These are phyloP conservation scores for Allophyes oxyacanthae DNA, from an alignment of 2,888 invertebrate genomes.

Conservation along the genomic window DNA sequence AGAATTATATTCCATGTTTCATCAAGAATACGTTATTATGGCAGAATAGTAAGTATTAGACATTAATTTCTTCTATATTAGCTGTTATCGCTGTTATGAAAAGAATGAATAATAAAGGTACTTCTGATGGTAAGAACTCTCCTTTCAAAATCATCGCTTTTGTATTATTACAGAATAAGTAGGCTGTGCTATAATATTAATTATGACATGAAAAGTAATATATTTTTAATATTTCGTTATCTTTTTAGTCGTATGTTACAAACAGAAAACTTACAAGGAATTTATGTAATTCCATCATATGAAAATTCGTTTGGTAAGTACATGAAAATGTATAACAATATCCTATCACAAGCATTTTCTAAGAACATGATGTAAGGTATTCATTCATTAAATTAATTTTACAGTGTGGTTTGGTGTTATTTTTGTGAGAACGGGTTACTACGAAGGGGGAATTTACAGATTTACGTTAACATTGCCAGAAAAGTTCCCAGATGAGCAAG, in stretches of 20 bases:
- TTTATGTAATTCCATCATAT: constrained; percentile 97
- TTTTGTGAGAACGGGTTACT: constrained; percentile 96
- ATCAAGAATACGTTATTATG: constrained; percentile 96
- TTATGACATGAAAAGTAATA: too few species aligned
- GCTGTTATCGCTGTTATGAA: too few species aligned
- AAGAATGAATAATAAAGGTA: too few species aligned
- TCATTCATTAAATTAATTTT: constrained; percentile 60
- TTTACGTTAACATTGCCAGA: constrained; percentile 96
- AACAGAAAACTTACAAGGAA: constrained; percentile 95
- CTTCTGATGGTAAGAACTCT: too few species aligned
- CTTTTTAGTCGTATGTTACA: constrained; percentile 94
- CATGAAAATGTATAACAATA: background rate
- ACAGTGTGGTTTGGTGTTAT: constrained; percentile 97
- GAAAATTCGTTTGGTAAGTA: constrained; percentile 94
- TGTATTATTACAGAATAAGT: too few species aligned
- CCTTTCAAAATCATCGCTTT: too few species aligned
- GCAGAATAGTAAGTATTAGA: constrained; percentile 95
- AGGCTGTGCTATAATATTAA: too few species aligned
- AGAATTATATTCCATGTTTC: constrained; percentile 93
- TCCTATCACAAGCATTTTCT: too few species aligned
- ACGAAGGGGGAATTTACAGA: constrained; percentile 97
- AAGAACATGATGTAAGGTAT: constrained; percentile 64
- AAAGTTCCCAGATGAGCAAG: constrained; percentile 95
- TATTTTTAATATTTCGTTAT: background rate
- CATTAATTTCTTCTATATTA: too few species aligned